Conservation (phyloP, 2,797 vertebrate species). For the Enteromius afrohamiltoni region DNA sequence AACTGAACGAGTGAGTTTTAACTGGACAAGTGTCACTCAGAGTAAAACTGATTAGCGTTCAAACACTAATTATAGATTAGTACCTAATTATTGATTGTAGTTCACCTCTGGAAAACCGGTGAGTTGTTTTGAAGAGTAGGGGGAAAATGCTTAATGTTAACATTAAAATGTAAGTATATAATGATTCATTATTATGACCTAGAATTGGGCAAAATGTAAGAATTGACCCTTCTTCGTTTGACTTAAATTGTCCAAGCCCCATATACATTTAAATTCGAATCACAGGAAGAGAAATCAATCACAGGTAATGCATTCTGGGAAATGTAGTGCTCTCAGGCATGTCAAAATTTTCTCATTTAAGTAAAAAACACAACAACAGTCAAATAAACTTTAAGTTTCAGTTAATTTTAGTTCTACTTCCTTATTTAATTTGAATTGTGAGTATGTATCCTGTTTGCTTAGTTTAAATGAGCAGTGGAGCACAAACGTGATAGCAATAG, state of each 20-base stretch:
- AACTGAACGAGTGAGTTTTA: background rate
- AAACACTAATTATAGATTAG: conserved; percentile 1
- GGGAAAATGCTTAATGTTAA: background rate
- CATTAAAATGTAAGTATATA: background rate
- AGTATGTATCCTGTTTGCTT: background rate
- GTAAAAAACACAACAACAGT: background rate
- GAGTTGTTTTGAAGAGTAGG: background rate
- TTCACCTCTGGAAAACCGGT: background rate
- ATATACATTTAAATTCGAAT: background rate
- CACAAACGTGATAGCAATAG: background rate
- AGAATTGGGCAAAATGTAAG: background rate
- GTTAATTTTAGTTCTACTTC: background rate
- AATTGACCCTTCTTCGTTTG: background rate
- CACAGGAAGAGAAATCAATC: background rate
- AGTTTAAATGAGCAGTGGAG: background rate
- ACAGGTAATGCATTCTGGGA: background rate
- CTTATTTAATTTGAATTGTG: background rate
- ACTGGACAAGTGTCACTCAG: background rate
- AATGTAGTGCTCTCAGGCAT: background rate
- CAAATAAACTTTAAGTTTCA: too few relatives aligned
- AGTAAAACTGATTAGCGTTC: conserved; percentile 1
- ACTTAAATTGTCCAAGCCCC: background rate
- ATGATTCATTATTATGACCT: background rate
- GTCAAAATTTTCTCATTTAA: background rate
- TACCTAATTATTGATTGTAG: conserved; percentile 4